These are phyloP conservation scores for Steinernema scapterisci DNA, from an alignment of 2,888 invertebrate species.

Conservation along the genomic window DNA sequence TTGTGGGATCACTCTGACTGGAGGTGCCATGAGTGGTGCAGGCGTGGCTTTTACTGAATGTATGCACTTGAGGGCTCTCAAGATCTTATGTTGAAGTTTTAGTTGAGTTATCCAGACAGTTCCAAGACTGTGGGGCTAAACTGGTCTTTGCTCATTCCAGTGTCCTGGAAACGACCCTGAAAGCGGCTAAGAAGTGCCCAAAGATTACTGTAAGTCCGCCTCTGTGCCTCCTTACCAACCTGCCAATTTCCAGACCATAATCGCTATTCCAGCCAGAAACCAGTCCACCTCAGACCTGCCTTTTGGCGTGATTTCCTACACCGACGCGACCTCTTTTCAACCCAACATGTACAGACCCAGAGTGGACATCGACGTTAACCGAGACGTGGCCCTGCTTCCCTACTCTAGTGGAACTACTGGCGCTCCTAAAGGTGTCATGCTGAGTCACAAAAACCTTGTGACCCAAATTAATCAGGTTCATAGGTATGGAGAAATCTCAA, in stretches of 20 bases:
- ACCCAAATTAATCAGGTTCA: not conserved
- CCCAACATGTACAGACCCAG: not conserved
- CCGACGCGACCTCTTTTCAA: not conserved
- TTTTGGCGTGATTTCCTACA: not conserved
- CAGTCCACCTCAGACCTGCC: not conserved
- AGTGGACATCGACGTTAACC: not conserved
- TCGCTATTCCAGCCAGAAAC: not conserved
- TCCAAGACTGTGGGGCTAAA: slow-evolving; percentile 46
- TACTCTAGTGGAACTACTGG: not conserved
- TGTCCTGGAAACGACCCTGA: slow-evolving; percentile 46
- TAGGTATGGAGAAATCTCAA: not conserved
- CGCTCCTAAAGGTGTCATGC: slow-evolving; percentile 33
- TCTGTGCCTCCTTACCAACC: not conserved
- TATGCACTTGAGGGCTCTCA: slow-evolving; percentile 35
- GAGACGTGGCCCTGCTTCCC: not conserved
- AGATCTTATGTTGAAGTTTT: not conserved
- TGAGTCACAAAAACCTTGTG: slow-evolving; percentile 9
- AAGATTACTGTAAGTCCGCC: slow-evolving; percentile 28
- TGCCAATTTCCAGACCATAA: not conserved
- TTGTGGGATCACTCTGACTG: slow-evolving; percentile 42
- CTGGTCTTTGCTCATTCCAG: slow-evolving; percentile 42
- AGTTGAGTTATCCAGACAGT: slow-evolving; percentile 52
- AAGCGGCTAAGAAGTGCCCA: slow-evolving; percentile 45
- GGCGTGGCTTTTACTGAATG: slow-evolving; percentile 58
- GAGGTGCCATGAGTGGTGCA: slow-evolving; percentile 58